These are phyloP conservation scores for Bolborhynchus lineola DNA, from an alignment of 2,113 vertebrate species.

Conservation along the genomic window DNA sequence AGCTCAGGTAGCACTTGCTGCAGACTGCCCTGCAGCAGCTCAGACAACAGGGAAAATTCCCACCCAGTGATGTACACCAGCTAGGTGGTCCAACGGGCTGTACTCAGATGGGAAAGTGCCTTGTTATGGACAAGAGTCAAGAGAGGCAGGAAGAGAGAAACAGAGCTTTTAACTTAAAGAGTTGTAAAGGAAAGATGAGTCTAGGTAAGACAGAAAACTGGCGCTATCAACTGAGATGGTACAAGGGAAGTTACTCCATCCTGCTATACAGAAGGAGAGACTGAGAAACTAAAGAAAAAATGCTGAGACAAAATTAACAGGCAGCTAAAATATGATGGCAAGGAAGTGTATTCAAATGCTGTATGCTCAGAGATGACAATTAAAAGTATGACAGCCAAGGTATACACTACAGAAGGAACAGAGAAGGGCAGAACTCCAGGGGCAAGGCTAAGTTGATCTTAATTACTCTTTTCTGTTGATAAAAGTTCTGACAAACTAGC, in stretches of 20 bases:
- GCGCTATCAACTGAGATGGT: not conserved
- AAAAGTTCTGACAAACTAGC: not conserved
- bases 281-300: not conserved
- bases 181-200: not conserved
- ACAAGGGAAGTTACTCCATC: not conserved
- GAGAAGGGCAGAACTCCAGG: not conserved
- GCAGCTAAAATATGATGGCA: not conserved
- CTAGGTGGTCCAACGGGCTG: not conserved
- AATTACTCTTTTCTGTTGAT: not conserved
- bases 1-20: not conserved
- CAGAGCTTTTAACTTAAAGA: not conserved
- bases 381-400: not conserved
- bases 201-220: not conserved
- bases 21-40: not conserved
- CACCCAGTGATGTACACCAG: not conserved
- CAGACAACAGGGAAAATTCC: not conserved
- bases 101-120: not conserved
- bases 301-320: slow-evolving; percentile 1
- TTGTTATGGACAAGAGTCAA: fast-evolving
- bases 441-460: not conserved
- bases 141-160: not conserved
- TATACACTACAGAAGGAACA: not conserved
- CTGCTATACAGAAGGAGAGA: not conserved
- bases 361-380: not conserved
- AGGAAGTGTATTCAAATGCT: not conserved